A percentile compares a stretch with the other conserved stretches of the same genome.
Conservation (phyloP, 2,113 vertebrate species). For the Lophius piscatorius region DNA sequence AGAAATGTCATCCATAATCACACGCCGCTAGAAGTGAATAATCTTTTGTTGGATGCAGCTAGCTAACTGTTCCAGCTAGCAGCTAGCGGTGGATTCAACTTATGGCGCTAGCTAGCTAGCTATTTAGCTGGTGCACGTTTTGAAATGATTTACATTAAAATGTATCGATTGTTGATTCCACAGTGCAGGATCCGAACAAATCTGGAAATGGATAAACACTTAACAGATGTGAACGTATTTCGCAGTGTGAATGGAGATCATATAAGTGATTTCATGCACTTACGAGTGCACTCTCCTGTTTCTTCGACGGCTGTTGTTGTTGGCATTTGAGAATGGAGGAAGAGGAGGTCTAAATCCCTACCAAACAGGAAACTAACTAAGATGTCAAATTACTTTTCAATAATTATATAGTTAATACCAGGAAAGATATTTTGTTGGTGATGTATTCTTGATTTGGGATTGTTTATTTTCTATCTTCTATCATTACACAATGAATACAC, state of each 20-base stretch:
- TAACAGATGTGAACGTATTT: conserved; percentile 7
- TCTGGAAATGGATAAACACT: neutral
- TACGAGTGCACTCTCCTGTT: conserved; percentile 76
- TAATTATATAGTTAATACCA: conserved; percentile 2
- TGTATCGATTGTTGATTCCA: neutral
- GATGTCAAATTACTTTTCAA: conserved; percentile 46
- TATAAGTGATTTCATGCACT: conserved; percentile 65
- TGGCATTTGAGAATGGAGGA: conserved; percentile 82
- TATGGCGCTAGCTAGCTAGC: conserved; percentile 60
- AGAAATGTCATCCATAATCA: neutral
- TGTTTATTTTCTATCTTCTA: neutral
- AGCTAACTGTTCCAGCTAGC: conserved; percentile 59
- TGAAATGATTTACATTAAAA: conserved; percentile 34
- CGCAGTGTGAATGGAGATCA: conserved; percentile 12
- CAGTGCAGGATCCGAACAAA: conserved; percentile 8
- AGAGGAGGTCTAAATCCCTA: conserved; percentile 83
- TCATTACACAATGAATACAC: neutral
- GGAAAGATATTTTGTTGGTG: neutral
- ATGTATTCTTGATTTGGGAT: neutral
- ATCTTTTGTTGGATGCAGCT: conserved; percentile 70
- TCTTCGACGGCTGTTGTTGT: conserved; percentile 82
- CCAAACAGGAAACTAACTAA: conserved; percentile 81
- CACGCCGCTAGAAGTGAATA: conserved; percentile 17
- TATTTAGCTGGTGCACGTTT: conserved; percentile 68
- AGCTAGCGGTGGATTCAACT: conserved; percentile 45